Conservation (phyloP, 2,113 vertebrate genomes). For the Hemiscyllium ocellatum region DNA sequence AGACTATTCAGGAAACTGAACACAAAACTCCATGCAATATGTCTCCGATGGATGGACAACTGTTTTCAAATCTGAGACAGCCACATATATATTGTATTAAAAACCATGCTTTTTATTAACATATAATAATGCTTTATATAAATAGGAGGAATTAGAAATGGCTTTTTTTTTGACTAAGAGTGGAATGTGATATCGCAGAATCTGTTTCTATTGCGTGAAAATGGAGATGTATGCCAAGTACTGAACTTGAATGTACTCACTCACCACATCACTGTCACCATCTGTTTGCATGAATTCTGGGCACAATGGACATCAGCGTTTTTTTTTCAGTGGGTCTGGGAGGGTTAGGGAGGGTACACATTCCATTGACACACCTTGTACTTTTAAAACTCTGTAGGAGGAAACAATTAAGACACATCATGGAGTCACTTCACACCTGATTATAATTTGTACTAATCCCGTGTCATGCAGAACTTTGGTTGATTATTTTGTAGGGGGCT, state of each 20-base stretch:
- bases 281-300: constrained; percentile 16
- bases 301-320: not conserved
- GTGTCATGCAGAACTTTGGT: not conserved
- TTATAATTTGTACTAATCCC: constrained; percentile 23
- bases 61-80: constrained; percentile 31
- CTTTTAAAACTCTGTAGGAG: not conserved
- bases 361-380: not conserved
- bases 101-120: constrained; percentile 36
- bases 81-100: constrained; percentile 33
- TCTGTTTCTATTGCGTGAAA: not conserved
- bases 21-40: constrained; percentile 18
- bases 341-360: not conserved
- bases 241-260: not conserved
- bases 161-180: not conserved
- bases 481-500: not conserved
- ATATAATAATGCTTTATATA: constrained; percentile 26
- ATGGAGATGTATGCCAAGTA: not conserved
- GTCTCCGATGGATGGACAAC: not conserved
- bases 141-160: constrained; percentile 29
- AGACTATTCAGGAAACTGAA: not conserved
- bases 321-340: not conserved
- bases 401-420: not conserved
- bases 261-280: not conserved
- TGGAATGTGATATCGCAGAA: not conserved
- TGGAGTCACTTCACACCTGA: not conserved